Evolutionary conservation across 2,888 invertebrate genomes (phyloP).

Genomic region (Hydrotaea diabolus): DNA sequence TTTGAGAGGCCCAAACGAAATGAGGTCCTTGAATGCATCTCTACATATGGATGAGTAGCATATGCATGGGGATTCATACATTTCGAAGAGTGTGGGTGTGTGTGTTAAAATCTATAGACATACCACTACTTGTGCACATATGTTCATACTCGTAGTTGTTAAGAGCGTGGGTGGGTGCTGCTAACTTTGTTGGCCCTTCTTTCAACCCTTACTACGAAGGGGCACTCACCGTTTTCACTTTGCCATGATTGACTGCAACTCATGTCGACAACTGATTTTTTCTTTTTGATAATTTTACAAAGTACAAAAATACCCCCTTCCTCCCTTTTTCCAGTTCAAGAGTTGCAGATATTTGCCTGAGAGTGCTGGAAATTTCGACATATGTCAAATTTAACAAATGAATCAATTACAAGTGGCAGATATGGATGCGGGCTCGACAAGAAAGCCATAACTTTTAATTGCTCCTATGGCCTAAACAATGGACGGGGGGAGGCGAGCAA

Average conservation of each 20-base stretch:
- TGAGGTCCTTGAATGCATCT: background rate
- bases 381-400: conserved; percentile 18
- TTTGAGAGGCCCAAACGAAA: background rate
- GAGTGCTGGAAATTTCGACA: conserved; percentile 9
- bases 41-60: too few relatives aligned
- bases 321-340: too few relatives aligned
- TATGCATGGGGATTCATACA: background rate
- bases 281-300: background rate
- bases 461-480: background rate
- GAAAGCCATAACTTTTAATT: background rate
- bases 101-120: background rate
- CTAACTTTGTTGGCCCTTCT: background rate
- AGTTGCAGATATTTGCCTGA: too few relatives aligned
- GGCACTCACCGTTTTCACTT: background rate
- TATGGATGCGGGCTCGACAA: background rate
- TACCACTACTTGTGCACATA: conserved; percentile 18
- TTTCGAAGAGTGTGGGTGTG: too few relatives aligned
- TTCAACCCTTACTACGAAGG: background rate
- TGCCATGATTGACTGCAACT: background rate
- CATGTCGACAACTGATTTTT: conserved; percentile 3
- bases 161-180: background rate
- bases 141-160: conserved; percentile 18
- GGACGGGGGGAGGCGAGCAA: too few relatives aligned
- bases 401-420: conserved; percentile 14
- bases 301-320: too few relatives aligned